These are phyloP conservation scores for Paradoxurus hermaphroditus DNA, from an alignment of 2,113 vertebrate genomes.

Conservation along the genomic window DNA sequence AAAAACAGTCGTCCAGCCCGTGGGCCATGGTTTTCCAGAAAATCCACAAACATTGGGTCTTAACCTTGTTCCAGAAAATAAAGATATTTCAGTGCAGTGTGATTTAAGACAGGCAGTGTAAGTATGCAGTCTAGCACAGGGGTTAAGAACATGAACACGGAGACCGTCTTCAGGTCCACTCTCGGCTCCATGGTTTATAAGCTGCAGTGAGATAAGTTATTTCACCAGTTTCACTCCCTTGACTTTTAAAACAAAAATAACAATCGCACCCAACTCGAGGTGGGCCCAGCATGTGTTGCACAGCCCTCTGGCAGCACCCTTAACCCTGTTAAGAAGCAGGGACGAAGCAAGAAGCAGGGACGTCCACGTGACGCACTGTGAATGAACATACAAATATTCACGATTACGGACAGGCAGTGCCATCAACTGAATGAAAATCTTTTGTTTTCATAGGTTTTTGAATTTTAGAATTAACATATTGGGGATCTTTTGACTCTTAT, in stretches of 20 bases:
- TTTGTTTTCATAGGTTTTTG: not conserved
- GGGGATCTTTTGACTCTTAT: not conserved
- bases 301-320: not conserved
- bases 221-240: not conserved
- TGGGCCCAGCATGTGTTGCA: not conserved
- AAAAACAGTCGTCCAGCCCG: not conserved
- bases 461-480: not conserved
- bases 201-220: not conserved
- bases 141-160: not conserved
- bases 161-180: not conserved
- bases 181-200: not conserved
- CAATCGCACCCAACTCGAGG: not conserved
- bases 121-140: accelerated
- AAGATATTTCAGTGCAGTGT: not conserved
- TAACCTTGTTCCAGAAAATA: not conserved
- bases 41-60: not conserved
- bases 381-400: not conserved
- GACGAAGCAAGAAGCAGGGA: not conserved
- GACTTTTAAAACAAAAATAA: not conserved
- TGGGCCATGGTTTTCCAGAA: not conserved
- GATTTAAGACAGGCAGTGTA: not conserved
- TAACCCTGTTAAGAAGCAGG: not conserved
- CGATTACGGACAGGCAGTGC: not conserved
- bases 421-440: not conserved
- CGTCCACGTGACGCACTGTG: not conserved